Percentiles rank a stretch among this genome's conserved stretches.
Evolutionary conservation across 2,113 vertebrate species (phyloP).

Genomic region (Chunga burmeisteri): DNA sequence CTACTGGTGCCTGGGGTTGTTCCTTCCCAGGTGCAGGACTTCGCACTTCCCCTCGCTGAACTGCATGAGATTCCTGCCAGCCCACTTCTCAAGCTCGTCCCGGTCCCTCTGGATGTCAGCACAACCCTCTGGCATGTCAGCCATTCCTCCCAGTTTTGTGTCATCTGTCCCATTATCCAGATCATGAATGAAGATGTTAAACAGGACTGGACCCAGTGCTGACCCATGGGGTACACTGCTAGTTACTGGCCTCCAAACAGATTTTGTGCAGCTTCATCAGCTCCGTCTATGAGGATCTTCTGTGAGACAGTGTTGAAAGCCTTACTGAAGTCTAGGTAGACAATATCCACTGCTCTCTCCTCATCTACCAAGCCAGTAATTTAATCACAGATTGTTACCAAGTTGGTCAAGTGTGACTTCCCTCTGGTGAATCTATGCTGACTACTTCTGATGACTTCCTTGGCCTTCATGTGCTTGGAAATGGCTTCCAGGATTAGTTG

Average conservation of each 20-base stretch:
- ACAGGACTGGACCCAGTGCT: neutral
- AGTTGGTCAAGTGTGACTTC: neutral
- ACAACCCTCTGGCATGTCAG: neutral
- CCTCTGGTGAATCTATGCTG: neutral
- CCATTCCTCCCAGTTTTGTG: neutral
- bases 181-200: neutral
- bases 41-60: neutral
- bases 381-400: neutral
- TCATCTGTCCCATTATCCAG: neutral
- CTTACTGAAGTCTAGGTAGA: neutral
- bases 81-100: neutral
- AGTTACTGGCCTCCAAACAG: neutral
- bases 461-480: neutral
- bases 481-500: neutral
- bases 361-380: neutral
- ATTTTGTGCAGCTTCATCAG: neutral
- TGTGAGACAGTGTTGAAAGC: neutral
- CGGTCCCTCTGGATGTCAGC: neutral
- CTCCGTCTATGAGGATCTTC: neutral
- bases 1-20: neutral
- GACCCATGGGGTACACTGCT: neutral
- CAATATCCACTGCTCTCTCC: neutral
- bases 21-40: neutral
- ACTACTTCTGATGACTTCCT: neutral
- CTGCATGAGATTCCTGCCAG: neutral